Base-by-base conservation (phyloP, 2,113 vertebrate genomes). In the Megaceryle torquata region DNA sequence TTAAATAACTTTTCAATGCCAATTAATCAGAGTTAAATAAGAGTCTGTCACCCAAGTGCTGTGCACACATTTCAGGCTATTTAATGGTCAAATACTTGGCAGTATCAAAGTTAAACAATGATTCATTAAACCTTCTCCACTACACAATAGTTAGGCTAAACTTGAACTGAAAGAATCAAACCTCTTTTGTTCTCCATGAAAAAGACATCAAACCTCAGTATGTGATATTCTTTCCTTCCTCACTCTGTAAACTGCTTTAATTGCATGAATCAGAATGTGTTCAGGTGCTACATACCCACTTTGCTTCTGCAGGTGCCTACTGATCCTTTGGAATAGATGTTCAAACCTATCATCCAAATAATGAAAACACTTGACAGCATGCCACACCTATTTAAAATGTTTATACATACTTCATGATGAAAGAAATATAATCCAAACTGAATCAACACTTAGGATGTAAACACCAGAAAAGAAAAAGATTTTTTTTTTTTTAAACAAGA, bases 51-150 rank as follows among this genome's bases (percentile, higher is more conserved):
- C 93, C 95, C 95, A 97, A 98, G 97, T 96, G 97, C 96, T 97
- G 97, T 96, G 95, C 95, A 98, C 97, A 98, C 96, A 98, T 89
- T 88, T 95, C 97, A 97, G 91, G 96, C 96, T 98, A 98, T 98
- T 98, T 98, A 97, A 97, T 97, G 97, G 97, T 98, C 98, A 99
- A 98, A 98, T 93, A 98, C 96, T 98, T 97, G 97, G 97, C 97
- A 95, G 78, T 98, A 98, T 98, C 98, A 97, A 98, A 98, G 98
- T 98, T 98, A 98, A 99, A 99, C 98, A 99, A 98, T 99, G 98
- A 99, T 97, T 99, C 98, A 99, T 98, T 98, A 99, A 98, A 98
- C 97, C 98, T 98, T 94, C 98, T 97, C 94, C 75, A 91, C 97
- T 98, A 98, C 96, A 99, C 98, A 98, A 99, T 98, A 97, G 97